phyloP scores from a whole-genome alignment of 2,888 invertebrate species.

The Dascillus cervinus region DNA sequence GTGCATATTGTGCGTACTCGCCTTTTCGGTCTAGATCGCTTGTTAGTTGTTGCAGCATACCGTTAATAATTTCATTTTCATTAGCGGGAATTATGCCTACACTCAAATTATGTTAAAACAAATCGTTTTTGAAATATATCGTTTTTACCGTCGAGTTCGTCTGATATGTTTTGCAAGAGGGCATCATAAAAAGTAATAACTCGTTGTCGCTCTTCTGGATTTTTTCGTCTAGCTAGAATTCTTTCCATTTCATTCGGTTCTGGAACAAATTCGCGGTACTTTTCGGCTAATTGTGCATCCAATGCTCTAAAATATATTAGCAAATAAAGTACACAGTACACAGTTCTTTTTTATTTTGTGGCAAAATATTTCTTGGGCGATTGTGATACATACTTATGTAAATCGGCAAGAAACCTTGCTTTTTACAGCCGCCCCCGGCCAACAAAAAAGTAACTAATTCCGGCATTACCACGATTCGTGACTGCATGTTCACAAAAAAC shows the following conservation, averaged over 20 bases:
- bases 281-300: conserved; percentile 28
- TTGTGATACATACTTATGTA: too few species aligned
- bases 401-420: too few species aligned
- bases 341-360: too few species aligned
- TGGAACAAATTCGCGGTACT: conserved; percentile 31
- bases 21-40: conserved; percentile 31
- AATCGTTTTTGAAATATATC: too few species aligned
- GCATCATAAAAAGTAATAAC: conserved; percentile 40
- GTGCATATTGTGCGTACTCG: conserved; percentile 27
- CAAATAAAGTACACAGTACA: too few species aligned
- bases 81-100: conserved; percentile 19
- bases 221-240: conserved; percentile 34
- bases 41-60: conserved; percentile 33
- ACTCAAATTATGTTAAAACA: too few species aligned
- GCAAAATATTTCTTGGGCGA: too few species aligned
- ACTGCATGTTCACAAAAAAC: too few species aligned
- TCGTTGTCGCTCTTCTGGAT: conserved; percentile 34
- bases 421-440: too few species aligned
- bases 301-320: conserved; percentile 27
- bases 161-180: conserved; percentile 39
- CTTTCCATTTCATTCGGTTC: conserved; percentile 37
- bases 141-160: conserved; percentile 41
- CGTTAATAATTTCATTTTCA: conserved; percentile 34
- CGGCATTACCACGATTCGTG: too few species aligned
- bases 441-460: too few species aligned